Base-by-base conservation (phyloP, 2,888 invertebrate genomes). In the Netelia fuscicornis region DNA sequence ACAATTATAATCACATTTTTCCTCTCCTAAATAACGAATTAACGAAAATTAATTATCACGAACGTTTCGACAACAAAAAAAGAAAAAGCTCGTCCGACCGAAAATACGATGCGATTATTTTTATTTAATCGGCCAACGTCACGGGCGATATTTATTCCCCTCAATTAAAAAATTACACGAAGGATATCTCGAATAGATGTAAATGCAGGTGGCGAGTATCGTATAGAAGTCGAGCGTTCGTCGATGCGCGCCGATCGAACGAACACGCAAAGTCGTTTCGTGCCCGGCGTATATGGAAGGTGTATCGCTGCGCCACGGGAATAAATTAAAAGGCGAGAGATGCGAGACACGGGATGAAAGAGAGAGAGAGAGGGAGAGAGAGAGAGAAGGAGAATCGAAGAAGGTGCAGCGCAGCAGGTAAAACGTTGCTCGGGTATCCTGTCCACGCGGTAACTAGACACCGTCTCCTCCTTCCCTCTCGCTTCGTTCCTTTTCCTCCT, bases 361-460 rank as follows among this genome's bases (percentile, higher is more conserved):
- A 52, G 54, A 52, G 70, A 25, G 54, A 20, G 74, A 20, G 20
- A 72, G 58, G n/a, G 60, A 52, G 54, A 52, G 70, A 25, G 54
- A 20, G 74, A 20, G 20, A 72, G 58, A 77, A 76, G 74, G 65
- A 74, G 72, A 48, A 60, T 42, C 54, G 58, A 70, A 56, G 78
- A 78, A 84, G 84, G 84, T 70, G 78, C 81, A 84, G 75, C 76
- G 60, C 68, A 70, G 79, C 87, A 87, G 87, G 86, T 88, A 87
- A 87, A 89, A 83, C 86, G 86, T 77, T 75, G 81, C 87, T 84
- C 87, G 85, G 86, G 86, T 85, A 88, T 89, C 87, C 89, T 89
- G 89, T 90, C 89, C 89, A 88, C 88, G 86, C 87, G 87, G 90
- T 90, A 89, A 90, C 90, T 88, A 89, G 89, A 90, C 87, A 90